Percentiles rank a stretch among this genome's conserved stretches.
These are phyloP conservation scores for Magallana nippona DNA, from an alignment of 2,888 invertebrate genomes.

Conservation along the genomic window DNA sequence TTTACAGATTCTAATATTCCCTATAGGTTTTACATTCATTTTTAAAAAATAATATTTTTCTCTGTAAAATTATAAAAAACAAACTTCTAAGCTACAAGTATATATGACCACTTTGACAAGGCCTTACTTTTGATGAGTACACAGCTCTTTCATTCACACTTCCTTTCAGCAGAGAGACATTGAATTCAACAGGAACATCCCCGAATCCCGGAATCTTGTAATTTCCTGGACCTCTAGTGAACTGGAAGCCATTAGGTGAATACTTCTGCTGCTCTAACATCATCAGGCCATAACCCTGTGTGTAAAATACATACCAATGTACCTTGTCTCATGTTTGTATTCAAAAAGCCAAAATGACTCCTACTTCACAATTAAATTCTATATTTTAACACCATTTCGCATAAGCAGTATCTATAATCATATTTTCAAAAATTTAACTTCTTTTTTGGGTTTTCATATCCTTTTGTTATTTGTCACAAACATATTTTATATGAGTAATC, in stretches of 20 bases:
- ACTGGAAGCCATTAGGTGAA: slow-evolving; percentile 90
- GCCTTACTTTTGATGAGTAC: slow-evolving; percentile 93
- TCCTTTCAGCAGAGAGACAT: slow-evolving; percentile 94
- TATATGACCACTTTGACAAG: not conserved
- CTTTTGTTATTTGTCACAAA: no score
- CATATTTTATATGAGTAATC: not conserved
- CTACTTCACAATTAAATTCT: no score
- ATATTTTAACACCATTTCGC: no score
- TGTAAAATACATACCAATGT: not conserved
- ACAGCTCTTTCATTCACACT: slow-evolving; percentile 94
- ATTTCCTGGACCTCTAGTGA: slow-evolving; percentile 93
- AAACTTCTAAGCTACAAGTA: not conserved
- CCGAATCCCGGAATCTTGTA: slow-evolving; percentile 96
- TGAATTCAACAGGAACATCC: slow-evolving; percentile 94
- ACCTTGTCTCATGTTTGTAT: no score
- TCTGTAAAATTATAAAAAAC: no score
- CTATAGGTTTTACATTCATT: no score
- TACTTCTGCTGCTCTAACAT: slow-evolving; percentile 94
- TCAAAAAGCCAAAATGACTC: no score
- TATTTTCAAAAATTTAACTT: no score
- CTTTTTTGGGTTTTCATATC: no score
- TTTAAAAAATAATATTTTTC: no score
- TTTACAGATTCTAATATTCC: no score
- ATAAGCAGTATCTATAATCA: no score
- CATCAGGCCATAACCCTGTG: slow-evolving; percentile 91